Base-by-base conservation (phyloP, 2,888 invertebrate genomes). In the Sericinus montela region DNA sequence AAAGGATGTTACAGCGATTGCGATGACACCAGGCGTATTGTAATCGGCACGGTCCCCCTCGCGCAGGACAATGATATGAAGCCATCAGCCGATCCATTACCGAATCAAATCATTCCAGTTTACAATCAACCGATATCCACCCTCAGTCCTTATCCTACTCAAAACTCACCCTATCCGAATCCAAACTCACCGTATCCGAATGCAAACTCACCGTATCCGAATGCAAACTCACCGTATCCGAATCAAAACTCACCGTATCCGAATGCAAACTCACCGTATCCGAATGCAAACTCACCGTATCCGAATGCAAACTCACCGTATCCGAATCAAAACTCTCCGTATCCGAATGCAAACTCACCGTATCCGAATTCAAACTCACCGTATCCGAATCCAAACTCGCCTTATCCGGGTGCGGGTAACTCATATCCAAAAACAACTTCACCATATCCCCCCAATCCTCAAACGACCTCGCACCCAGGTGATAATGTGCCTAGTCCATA, bases 11-110 rank as follows among this genome's bases (percentile, higher is more conserved):
- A 85, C 54, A 46, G 51, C 0, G 66, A 72, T 55, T 60, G 60
- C 5, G 67, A 71, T 0, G 69, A 71, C 1, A 48, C 56, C 0
- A 62, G 57, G 0, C 62, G 56, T 0, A 59, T 86, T 15, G 60
- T 74, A 8, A 65, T 87, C 13, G 87, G 87, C 0, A 75, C 68
- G 4, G 55, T 82, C 3, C 86, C 87, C 0, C 54, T 87, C 5
- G 52, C 59, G 0, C 74, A 75, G 42, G 72, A 71, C 19, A 54
- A 61, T 35, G 52, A 66, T 0, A 63, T 52, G 1, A 69, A 67
- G 36, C 72, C 76, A 0, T 41, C 67, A 0, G 62, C 60, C 0
- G 62, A 68, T n/a, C 77, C 71, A 54, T 51, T 73, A 56, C 69
- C 75, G 0, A 48, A 75, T 8, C 53, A 69, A 1, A 67, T 59